Percentiles rank a stretch among this genome's conserved stretches.
These are phyloP conservation scores for Xiphophorus couchianus DNA, from an alignment of 2,113 vertebrate genomes.

Conservation along the genomic window DNA sequence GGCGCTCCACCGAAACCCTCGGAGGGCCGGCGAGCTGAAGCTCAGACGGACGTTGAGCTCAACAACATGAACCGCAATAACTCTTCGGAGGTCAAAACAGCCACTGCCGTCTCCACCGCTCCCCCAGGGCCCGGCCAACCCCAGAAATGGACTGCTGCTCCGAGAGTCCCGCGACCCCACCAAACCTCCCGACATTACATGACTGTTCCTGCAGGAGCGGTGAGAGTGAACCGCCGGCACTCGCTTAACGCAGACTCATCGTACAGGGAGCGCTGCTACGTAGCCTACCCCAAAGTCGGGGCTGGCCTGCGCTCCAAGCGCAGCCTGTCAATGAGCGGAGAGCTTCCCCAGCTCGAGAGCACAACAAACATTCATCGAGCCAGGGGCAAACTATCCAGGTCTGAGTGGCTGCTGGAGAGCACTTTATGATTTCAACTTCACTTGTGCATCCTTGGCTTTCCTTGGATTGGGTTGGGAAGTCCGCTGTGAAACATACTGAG, in stretches of 20 bases:
- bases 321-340: conserved; percentile 91
- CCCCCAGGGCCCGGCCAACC: conserved; percentile 59
- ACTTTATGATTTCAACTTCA: conserved; percentile 78
- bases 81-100: conserved; percentile 84
- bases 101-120: conserved; percentile 41
- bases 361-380: conserved; percentile 70
- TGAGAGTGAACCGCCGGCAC: conserved; percentile 85
- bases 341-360: conserved; percentile 81
- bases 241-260: conserved; percentile 86
- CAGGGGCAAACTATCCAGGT: conserved; percentile 84
- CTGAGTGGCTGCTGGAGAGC: conserved; percentile 94
- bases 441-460: conserved; percentile 57
- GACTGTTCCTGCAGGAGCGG: conserved; percentile 86
- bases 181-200: conserved; percentile 89
- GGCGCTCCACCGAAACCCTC: conserved; percentile 76
- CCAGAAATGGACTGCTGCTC: conserved; percentile 75
- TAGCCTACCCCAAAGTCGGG: conserved; percentile 72
- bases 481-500: conserved; percentile 51
- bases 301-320: conserved; percentile 85
- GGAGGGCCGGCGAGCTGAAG: conserved; percentile 77
- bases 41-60: conserved; percentile 78
- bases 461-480: conserved; percentile 53
- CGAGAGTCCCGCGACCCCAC: conserved; percentile 83
- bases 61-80: conserved; percentile 96
- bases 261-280: conserved; percentile 72